Conservation (phyloP, 2,888 invertebrate genomes). For the Notodonta dromedarius region DNA sequence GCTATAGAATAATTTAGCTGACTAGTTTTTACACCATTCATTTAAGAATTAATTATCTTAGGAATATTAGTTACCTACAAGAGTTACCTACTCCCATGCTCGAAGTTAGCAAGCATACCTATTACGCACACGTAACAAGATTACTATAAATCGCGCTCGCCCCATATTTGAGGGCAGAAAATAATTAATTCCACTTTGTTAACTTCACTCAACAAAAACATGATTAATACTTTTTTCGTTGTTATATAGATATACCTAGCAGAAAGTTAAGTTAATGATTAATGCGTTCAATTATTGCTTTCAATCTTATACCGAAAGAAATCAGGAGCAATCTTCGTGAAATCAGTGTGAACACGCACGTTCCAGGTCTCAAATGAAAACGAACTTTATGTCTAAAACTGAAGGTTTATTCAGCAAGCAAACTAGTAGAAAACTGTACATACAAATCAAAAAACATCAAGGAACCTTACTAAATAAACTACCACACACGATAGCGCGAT, state of each 20-base stretch:
- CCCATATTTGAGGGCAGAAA: constrained; percentile 10
- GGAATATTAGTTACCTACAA: too few relatives aligned
- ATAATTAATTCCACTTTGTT: constrained; percentile 22
- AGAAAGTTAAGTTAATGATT: constrained; percentile 29
- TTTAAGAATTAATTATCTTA: too few relatives aligned
- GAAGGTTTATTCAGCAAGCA: too few relatives aligned
- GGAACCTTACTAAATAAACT: too few relatives aligned
- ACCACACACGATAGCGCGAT: too few relatives aligned
- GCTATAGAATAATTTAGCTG: too few relatives aligned
- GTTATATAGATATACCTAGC: background rate
- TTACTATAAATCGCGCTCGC: constrained; percentile 1
- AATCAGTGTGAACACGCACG: too few relatives aligned
- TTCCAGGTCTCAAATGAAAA: too few relatives aligned
- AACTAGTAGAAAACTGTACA: too few relatives aligned
- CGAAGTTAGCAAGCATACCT: background rate
- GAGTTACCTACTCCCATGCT: background rate
- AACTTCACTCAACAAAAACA: constrained; percentile 26
- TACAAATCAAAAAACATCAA: too few relatives aligned
- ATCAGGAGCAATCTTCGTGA: constrained; percentile 7
- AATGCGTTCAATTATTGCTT: constrained; percentile 23
- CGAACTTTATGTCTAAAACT: too few relatives aligned
- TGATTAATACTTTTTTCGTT: constrained; percentile 29
- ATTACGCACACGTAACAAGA: constrained; percentile 1
- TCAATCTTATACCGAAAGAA: constrained; percentile 21
- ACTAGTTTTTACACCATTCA: too few relatives aligned